A percentile compares a stretch with the other conserved stretches of the same genome.
Conservation (phyloP, 2,797 vertebrate genomes). For the Sylvilagus floridanus region DNA sequence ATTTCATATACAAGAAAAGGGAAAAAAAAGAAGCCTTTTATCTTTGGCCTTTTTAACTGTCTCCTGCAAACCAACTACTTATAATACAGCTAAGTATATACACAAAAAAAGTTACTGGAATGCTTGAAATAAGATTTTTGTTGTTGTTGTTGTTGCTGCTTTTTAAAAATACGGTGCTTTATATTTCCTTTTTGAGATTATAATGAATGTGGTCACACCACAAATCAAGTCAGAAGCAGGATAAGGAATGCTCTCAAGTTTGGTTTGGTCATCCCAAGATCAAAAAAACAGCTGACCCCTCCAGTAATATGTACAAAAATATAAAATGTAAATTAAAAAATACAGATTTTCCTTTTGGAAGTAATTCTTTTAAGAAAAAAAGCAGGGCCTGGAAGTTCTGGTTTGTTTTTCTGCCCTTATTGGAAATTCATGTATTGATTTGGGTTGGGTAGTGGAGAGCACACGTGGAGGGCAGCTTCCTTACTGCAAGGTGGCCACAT, state of each 20-base stretch:
- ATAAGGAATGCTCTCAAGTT: conserved; percentile 89
- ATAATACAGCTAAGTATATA: conserved; percentile 96
- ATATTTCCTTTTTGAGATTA: conserved; percentile 90
- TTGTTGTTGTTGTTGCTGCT: conserved; percentile 84
- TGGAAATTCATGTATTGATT: conserved; percentile 75
- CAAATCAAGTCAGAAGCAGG: conserved; percentile 91
- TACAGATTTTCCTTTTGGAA: conserved; percentile 97
- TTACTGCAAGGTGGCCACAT: conserved; percentile 94
- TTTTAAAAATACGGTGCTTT: conserved; percentile 86
- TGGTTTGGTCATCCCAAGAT: conserved; percentile 92
- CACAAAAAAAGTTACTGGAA: conserved; percentile 96
- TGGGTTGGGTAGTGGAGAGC: conserved; percentile 42
- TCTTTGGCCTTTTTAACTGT: conserved; percentile 92
- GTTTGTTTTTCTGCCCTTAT: conserved; percentile 71
- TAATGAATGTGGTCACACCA: conserved; percentile 94
- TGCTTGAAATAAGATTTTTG: conserved; percentile 90
- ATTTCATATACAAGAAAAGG: conserved; percentile 91
- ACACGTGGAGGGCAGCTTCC: conserved; percentile 82
- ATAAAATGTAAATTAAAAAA: conserved; percentile 99
- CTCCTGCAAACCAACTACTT: conserved; percentile 93
- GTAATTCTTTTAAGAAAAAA: conserved; percentile 94
- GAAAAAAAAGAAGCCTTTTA: conserved; percentile 84
- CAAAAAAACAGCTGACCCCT: conserved; percentile 83
- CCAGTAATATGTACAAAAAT: conserved; percentile 99
- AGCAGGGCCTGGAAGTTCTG: conserved; percentile 92